Conservation (phyloP, 2,797 vertebrate genomes). For the Otolemur crassicaudatus region DNA sequence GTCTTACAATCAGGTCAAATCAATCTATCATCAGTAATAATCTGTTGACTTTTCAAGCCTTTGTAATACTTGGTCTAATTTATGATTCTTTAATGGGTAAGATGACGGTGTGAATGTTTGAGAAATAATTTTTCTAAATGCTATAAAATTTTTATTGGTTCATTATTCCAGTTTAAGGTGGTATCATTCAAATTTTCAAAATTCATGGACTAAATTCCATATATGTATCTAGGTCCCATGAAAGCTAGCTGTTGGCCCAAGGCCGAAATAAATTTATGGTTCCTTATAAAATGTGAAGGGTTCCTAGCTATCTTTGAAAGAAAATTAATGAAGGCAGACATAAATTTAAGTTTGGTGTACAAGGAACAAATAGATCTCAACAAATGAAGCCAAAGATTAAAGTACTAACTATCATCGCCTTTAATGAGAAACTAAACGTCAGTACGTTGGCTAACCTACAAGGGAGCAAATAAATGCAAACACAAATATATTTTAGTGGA, state of each 20-base stretch:
- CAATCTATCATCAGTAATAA: neutral
- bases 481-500: neutral
- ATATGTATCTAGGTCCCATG: slow-evolving; percentile 50
- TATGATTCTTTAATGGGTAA: slow-evolving; percentile 63
- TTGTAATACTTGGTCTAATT: slow-evolving; percentile 51
- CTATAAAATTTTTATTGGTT: slow-evolving; percentile 69
- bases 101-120: slow-evolving; percentile 46
- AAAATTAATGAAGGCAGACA: slow-evolving; percentile 67
- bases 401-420: slow-evolving; percentile 53
- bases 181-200: slow-evolving; percentile 67
- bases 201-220: slow-evolving; percentile 54
- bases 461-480: neutral
- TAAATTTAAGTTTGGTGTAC: slow-evolving; percentile 65
- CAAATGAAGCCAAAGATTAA: slow-evolving; percentile 60
- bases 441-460: neutral
- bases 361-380: slow-evolving; percentile 65
- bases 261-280: slow-evolving; percentile 55
- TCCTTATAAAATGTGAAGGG: slow-evolving; percentile 64
- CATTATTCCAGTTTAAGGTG: slow-evolving; percentile 72
- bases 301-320: slow-evolving; percentile 29
- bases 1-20: neutral
- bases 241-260: slow-evolving; percentile 52
- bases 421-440: slow-evolving; percentile 32
- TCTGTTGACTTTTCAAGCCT: neutral
- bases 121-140: slow-evolving; percentile 74